phyloP scores from a whole-genome alignment of 2,888 invertebrate genomes.

The Temnothorax ravouxi region DNA sequence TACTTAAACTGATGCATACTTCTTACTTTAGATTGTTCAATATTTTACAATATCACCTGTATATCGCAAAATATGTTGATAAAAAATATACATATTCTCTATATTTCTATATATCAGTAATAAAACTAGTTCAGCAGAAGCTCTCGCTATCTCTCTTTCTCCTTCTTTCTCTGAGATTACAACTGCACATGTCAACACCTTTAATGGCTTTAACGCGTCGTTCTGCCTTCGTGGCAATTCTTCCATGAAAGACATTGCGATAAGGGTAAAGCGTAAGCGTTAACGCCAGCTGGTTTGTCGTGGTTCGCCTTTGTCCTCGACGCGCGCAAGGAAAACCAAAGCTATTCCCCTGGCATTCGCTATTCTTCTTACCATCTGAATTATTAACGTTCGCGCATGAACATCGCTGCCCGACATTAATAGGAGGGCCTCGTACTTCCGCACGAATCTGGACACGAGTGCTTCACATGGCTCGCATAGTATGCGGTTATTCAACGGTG shows the following conservation, averaged over 20 bases:
- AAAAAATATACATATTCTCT: background rate
- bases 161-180: background rate
- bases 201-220: conserved; percentile 25
- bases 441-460: background rate
- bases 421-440: conserved; percentile 34
- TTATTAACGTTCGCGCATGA: conserved; percentile 70
- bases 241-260: conserved; percentile 53
- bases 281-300: conserved; percentile 55
- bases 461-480: background rate
- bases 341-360: conserved; percentile 57
- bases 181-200: background rate
- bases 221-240: conserved; percentile 26
- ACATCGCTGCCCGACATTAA: conserved; percentile 31
- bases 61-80: background rate
- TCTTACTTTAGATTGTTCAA: background rate
- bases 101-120: background rate
- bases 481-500: background rate
- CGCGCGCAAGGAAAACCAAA: conserved; percentile 48
- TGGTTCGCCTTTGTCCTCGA: conserved; percentile 66
- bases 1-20: background rate
- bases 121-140: conserved; percentile 18
- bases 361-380: conserved; percentile 66
- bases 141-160: background rate
- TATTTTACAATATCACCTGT: background rate
- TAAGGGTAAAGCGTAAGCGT: conserved; percentile 59